Percentiles rank a stretch among this genome's conserved stretches.
Evolutionary conservation across 2,113 vertebrate genomes (phyloP).

Genomic region (Labeo catla): DNA sequence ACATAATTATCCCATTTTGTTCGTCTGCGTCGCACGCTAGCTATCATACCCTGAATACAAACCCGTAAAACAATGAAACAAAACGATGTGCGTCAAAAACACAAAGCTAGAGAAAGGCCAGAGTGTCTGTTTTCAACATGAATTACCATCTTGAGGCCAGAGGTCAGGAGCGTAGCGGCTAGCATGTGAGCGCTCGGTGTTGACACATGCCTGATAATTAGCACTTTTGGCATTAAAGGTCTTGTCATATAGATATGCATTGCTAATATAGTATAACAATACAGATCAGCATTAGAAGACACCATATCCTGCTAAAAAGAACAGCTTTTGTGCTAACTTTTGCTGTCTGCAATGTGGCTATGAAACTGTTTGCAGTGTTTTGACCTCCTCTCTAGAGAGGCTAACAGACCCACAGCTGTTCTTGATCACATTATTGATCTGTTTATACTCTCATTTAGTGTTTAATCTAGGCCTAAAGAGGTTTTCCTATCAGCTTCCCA

Average conservation of each 20-base stretch:
- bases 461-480: constrained; percentile 12
- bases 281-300: not conserved
- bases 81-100: not conserved
- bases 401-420: constrained; percentile 45
- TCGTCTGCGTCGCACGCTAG: not conserved
- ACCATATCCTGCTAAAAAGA: not conserved
- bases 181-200: not conserved
- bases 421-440: constrained; percentile 66
- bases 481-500: not conserved
- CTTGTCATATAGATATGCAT: not conserved
- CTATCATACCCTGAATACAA: not conserved
- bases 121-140: constrained; percentile 64
- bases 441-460: constrained; percentile 63
- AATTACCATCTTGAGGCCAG: constrained; percentile 53
- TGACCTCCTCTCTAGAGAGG: constrained; percentile 22
- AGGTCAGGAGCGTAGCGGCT: constrained; percentile 49
- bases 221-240: not conserved
- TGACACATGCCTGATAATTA: constrained; percentile 26
- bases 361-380: constrained; percentile 11
- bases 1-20: constrained; percentile 44
- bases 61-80: constrained; percentile 49
- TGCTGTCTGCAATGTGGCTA: not conserved
- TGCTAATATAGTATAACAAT: not conserved
- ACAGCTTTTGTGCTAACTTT: not conserved
- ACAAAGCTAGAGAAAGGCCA: constrained; percentile 55